Conservation (phyloP, 2,888 invertebrate genomes). For the Rambutsinella grinnellia region DNA sequence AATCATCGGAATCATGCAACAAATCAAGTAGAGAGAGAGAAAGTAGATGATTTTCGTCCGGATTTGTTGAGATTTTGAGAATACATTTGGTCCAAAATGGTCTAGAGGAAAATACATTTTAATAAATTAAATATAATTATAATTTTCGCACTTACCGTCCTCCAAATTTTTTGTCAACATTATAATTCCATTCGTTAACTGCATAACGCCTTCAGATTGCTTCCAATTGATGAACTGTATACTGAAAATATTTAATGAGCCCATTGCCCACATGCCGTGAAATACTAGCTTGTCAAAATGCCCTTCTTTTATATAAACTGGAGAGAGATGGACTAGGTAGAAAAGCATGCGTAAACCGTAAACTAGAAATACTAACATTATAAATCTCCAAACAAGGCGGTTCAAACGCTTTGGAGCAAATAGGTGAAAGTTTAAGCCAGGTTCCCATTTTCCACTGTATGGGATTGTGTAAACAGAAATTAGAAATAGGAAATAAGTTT, state of each 20-base stretch:
- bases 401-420: too few relatives aligned
- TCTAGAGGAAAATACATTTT: conserved; percentile 3
- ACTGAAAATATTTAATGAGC: neutral
- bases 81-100: conserved; percentile 9
- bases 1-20: neutral
- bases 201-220: neutral
- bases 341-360: too few relatives aligned
- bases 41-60: neutral
- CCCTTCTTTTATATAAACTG: neutral
- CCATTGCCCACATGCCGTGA: conserved; percentile 11
- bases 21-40: neutral
- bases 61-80: neutral
- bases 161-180: conserved; percentile 8
- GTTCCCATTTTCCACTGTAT: too few relatives aligned
- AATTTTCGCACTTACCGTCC: conserved; percentile 16
- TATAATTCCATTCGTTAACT: conserved; percentile 15
- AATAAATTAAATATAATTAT: too few relatives aligned
- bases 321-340: too few relatives aligned
- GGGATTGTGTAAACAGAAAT: too few relatives aligned
- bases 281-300: conserved; percentile 6
- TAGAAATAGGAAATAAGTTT: too few relatives aligned
- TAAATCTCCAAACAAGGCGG: too few relatives aligned
- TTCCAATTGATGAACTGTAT: neutral
- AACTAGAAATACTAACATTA: too few relatives aligned
- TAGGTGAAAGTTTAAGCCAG: too few relatives aligned